These are phyloP conservation scores for Sebastes diploproa DNA, from an alignment of 2,797 vertebrate genomes.

Conservation along the genomic window DNA sequence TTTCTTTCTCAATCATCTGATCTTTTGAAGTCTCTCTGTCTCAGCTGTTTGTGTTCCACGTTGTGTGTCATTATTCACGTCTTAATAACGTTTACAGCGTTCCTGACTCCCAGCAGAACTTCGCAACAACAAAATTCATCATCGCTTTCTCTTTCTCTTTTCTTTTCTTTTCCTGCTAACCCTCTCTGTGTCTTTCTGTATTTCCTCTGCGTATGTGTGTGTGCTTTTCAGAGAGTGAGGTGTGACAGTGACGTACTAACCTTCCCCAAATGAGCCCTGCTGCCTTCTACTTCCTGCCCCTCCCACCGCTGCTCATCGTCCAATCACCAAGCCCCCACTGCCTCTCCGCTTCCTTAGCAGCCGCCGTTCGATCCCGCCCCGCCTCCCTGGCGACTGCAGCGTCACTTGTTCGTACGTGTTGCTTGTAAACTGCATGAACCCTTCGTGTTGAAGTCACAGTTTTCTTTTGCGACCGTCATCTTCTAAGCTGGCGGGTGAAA, in stretches of 20 bases:
- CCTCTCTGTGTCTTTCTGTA: constrained; percentile 34
- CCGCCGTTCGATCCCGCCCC: constrained; percentile 43
- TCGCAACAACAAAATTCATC: background rate
- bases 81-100: constrained; percentile 26
- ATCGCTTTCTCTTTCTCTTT: background rate
- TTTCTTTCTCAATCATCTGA: background rate
- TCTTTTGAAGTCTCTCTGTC: background rate
- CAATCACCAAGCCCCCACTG: constrained; percentile 55
- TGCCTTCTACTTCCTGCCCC: constrained; percentile 52
- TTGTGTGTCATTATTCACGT: constrained; percentile 4
- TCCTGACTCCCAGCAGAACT: constrained; percentile 17
- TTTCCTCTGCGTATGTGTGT: constrained; percentile 26
- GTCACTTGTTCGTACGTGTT: constrained; percentile 54
- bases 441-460: background rate
- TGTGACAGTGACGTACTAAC: constrained; percentile 79
- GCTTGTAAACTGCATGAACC: constrained; percentile 46
- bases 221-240: constrained; percentile 79
- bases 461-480: background rate
- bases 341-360: constrained; percentile 63
- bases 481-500: background rate
- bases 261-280: constrained; percentile 33
- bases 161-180: constrained; percentile 31
- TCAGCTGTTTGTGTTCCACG: background rate
- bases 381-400: constrained; percentile 57
- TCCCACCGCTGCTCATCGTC: constrained; percentile 54